Evolutionary conservation across 2,113 vertebrate species (phyloP), one percentile per base, ranked within the genome.

Genomic region (Pseudopodoces humilis): DNA sequence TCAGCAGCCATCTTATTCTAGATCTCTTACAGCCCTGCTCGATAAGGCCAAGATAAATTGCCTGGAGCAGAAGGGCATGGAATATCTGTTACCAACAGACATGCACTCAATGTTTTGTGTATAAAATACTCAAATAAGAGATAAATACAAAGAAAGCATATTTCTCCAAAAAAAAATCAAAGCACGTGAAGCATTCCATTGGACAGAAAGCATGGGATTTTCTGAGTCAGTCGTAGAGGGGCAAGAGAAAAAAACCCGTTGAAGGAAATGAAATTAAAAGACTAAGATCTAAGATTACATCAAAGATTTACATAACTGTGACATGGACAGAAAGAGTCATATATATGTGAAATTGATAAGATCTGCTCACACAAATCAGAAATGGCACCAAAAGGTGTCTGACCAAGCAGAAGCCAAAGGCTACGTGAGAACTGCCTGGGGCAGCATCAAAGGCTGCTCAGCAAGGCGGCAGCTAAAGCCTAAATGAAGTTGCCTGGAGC

Each of bases 391-490:
- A 27, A 72, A 92, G 67, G 84, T 76, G 70, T 68, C 86, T 33
- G 35, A 37, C 75, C 50, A 49, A 76, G 86, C 43, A 83, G 72
- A 47, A 44, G 47, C 86, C 86, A 84, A 77, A 74, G 87, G 86
- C 74, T 59, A 43, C 53, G n/a, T 83, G 74, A 17, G 72, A 89
- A 67, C 62, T 88, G 88, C 84, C 70, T 76, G 62, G 50, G 71
- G 91, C 75, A 79, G 10, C 37, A 87, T 92, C 70, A 86, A 86
- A 95, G 77, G 77, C 70, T 81, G 53, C 72, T 96, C 35, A 10
- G 76, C 65, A 53, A 70, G 63, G 70, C 84, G 81, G 79, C 69
- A 69, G 92, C 59, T 7, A 35, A 91, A 92, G 46, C 84, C 82
- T 90, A 56, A 70, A 58, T 44, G 70, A 30, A 75, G 53, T 88